Evolutionary conservation across 2,797 vertebrate species (phyloP).

Genomic region (Micrastur ruficollis): DNA sequence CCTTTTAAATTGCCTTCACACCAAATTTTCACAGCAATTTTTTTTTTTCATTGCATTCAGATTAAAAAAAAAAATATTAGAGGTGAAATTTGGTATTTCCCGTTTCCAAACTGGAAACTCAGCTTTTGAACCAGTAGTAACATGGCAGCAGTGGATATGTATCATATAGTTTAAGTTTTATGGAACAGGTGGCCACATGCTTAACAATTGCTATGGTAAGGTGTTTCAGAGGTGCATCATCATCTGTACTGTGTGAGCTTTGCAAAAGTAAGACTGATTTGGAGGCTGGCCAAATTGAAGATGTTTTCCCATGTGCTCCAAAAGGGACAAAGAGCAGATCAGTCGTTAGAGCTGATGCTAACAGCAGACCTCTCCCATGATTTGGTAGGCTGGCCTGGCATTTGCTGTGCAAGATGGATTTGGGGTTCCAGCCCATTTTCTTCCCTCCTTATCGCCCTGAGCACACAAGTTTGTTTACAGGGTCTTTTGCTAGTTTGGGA

Average conservation of each 20-base stretch:
- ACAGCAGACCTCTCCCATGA: background rate
- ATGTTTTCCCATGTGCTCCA: background rate
- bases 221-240: background rate
- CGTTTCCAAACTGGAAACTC: background rate
- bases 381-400: background rate
- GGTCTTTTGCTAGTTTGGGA: background rate
- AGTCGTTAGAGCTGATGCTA: background rate
- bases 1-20: background rate
- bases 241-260: background rate
- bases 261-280: background rate
- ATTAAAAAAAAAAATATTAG: background rate
- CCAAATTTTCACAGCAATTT: background rate
- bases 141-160: background rate
- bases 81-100: background rate
- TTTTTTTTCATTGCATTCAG: background rate
- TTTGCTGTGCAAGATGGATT: background rate
- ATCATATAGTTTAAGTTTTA: background rate
- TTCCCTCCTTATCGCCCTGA: background rate
- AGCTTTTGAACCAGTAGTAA: background rate
- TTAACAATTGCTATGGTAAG: background rate
- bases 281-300: background rate
- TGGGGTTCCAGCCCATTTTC: background rate
- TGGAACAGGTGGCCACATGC: background rate
- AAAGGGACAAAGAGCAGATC: background rate
- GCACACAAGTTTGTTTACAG: background rate